A percentile compares a stretch with the other conserved stretches of the same genome.
Conservation (phyloP, 37 sponge, comb jelly and placozoan species). For the Lycopodina hypogea region DNA sequence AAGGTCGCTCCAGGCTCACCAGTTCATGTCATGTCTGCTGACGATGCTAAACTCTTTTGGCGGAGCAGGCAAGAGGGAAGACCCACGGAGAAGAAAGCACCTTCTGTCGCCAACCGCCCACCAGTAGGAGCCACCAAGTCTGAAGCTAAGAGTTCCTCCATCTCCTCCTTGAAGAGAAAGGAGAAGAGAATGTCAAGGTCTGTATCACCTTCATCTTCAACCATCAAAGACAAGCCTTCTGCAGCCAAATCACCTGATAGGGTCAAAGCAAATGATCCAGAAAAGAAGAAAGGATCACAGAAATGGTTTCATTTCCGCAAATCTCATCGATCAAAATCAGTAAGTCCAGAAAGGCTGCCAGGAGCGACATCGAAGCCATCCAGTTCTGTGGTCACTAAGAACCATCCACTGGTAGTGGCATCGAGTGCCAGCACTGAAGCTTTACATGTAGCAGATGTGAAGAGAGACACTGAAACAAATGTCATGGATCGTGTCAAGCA, state of each 20-base stretch:
- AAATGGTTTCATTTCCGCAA: neutral
- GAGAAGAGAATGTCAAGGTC: neutral
- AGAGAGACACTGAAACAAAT: neutral
- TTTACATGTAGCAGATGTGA: neutral
- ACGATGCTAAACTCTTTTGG: neutral
- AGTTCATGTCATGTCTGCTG: neutral
- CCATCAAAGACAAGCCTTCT: too few species aligned
- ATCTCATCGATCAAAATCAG: conserved; percentile 3
- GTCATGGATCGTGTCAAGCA: neutral
- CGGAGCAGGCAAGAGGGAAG: neutral
- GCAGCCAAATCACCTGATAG: too few species aligned
- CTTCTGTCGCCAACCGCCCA: neutral
- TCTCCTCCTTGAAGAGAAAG: neutral
- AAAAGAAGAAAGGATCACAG: neutral
- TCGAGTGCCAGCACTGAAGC: neutral
- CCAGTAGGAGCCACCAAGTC: neutral
- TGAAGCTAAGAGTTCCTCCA: neutral
- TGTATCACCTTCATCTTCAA: too few species aligned
- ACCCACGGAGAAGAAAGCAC: neutral
- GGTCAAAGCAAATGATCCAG: neutral
- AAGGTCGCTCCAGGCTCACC: neutral
- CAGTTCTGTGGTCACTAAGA: neutral
- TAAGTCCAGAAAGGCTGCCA: conserved; percentile 2
- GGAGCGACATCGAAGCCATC: neutral
- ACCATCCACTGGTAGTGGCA: conserved; percentile 1